phyloP scores from a whole-genome alignment of 1,140 invertebrate genomes.

The Formica selysi region DNA sequence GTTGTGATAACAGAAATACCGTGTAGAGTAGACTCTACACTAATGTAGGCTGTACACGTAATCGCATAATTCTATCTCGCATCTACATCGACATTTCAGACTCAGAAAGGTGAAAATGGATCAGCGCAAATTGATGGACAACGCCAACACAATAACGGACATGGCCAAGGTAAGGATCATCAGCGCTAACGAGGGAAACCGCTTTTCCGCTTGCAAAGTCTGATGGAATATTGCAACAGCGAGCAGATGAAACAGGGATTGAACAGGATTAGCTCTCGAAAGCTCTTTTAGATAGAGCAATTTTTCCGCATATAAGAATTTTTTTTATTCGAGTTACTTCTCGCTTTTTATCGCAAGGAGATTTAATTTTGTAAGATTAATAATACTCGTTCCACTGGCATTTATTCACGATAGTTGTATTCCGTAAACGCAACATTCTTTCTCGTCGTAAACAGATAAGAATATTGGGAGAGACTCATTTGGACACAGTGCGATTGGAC shows the following conservation, averaged over 20 bases:
- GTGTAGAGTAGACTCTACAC: no score
- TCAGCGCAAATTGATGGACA: slow-evolving; percentile 99
- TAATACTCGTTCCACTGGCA: background rate
- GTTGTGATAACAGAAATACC: no score
- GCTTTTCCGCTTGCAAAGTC: background rate
- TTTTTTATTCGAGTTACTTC: background rate
- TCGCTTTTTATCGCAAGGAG: background rate
- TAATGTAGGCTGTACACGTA: slow-evolving; percentile 2
- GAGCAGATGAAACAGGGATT: background rate
- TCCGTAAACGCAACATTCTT: background rate
- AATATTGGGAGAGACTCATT: no score
- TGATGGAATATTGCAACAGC: slow-evolving; percentile 20
- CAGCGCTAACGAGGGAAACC: slow-evolving; percentile 29
- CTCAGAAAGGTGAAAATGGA: slow-evolving; percentile 99
- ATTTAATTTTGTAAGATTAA: background rate
- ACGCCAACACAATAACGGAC: slow-evolving; percentile 99
- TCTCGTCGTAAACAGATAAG: background rate
- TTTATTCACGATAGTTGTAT: background rate
- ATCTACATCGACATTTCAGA: slow-evolving; percentile 88
- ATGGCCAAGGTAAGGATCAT: slow-evolving; percentile 97
- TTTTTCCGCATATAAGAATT: background rate
- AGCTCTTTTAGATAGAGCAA: background rate
- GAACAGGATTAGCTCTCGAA: slow-evolving; percentile 22
- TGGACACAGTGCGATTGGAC: no score
- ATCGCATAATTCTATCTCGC: slow-evolving; percentile 53